Conservation (phyloP, 2,113 vertebrate genomes). For the Micromys minutus region DNA sequence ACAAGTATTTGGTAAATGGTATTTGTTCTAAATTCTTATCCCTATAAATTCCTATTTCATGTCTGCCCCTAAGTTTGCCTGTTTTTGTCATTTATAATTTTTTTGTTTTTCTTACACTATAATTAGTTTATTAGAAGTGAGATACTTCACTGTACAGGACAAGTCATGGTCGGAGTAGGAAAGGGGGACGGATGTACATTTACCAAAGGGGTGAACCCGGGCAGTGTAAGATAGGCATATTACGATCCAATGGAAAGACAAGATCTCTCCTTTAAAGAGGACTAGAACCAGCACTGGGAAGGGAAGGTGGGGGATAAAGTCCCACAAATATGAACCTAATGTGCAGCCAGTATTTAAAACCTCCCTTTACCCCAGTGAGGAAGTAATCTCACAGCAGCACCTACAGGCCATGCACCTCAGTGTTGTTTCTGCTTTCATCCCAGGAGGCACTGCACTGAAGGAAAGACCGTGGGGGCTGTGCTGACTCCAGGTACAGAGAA, state of each 20-base stretch:
- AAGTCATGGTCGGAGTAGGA: slow-evolving; percentile 1
- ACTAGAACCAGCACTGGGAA: background rate
- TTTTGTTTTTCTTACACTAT: slow-evolving; percentile 6
- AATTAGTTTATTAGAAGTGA: slow-evolving; percentile 38
- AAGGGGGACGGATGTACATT: background rate
- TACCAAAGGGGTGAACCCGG: slow-evolving; percentile 4
- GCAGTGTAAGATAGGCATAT: background rate
- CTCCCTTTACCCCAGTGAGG: background rate
- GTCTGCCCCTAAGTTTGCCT: slow-evolving; percentile 13
- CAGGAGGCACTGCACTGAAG: background rate
- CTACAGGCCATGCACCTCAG: background rate
- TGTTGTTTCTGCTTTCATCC: background rate
- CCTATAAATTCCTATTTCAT: background rate
- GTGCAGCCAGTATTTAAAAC: background rate
- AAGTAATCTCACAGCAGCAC: slow-evolving; percentile 5
- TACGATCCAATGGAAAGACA: slow-evolving; percentile 9
- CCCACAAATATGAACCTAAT: slow-evolving; percentile 15
- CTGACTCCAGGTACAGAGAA: background rate
- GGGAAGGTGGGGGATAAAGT: background rate
- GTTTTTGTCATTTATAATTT: slow-evolving; percentile 16
- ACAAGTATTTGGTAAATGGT: slow-evolving; percentile 8
- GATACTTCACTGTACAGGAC: background rate
- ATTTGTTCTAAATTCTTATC: slow-evolving; percentile 3
- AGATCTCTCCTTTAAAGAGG: slow-evolving; percentile 18
- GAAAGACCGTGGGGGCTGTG: background rate